Conservation (phyloP, 2,888 invertebrate genomes). For the Rambutsinella grinnellia region DNA sequence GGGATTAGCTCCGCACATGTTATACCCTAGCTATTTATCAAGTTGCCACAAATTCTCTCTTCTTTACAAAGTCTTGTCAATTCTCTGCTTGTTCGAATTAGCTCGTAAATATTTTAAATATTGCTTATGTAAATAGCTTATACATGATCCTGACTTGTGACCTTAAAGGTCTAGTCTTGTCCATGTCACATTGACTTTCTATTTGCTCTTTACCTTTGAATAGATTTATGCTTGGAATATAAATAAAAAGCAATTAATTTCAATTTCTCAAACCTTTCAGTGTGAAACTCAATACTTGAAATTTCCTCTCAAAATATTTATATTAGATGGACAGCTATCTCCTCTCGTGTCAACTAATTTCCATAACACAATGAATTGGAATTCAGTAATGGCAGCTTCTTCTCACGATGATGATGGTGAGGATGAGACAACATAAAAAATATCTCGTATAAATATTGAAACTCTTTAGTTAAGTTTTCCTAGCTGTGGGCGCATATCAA, state of each 20-base stretch:
- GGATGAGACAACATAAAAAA: neutral
- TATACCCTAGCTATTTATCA: slow-evolving; percentile 23
- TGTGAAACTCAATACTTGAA: neutral
- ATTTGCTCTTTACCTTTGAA: neutral
- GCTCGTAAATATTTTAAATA: no score
- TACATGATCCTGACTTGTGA: no score
- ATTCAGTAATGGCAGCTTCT: neutral
- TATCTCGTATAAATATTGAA: neutral
- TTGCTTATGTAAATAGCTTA: no score
- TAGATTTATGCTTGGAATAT: neutral
- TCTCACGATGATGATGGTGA: neutral
- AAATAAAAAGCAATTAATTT: slow-evolving; percentile 39
- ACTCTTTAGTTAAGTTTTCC: no score
- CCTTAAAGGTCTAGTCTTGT: no score
- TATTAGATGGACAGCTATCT: slow-evolving; percentile 46
- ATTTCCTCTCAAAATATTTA: slow-evolving; percentile 56
- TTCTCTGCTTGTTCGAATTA: no score
- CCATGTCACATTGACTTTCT: neutral
- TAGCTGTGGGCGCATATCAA: neutral
- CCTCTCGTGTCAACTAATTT: neutral
- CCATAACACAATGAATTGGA: slow-evolving; percentile 3
- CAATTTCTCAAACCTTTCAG: slow-evolving; percentile 6
- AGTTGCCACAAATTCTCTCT: slow-evolving; percentile 31
- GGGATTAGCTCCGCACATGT: slow-evolving; percentile 30
- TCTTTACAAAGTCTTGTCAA: neutral